Evolutionary conservation across 2,888 invertebrate genomes (phyloP).

Genomic region (Phytoseiulus persimilis): DNA sequence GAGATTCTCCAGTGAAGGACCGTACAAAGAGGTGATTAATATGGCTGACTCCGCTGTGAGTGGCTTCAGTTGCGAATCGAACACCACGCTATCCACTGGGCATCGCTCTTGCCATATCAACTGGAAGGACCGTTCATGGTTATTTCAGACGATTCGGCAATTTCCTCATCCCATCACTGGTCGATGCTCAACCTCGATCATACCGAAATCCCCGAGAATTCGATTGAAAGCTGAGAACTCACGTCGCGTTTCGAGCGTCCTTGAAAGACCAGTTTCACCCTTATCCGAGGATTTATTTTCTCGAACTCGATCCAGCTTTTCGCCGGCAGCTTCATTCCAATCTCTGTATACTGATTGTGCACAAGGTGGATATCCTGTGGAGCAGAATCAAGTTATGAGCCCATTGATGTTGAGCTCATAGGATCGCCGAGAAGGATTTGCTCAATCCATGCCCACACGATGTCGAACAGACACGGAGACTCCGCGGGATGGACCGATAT

Average conservation of each 20-base stretch:
- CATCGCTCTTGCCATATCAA: slow-evolving; percentile 63
- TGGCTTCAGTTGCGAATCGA: slow-evolving; percentile 59
- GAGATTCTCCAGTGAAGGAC: slow-evolving; percentile 59
- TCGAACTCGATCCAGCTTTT: slow-evolving; percentile 56
- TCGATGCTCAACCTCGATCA: too few relatives aligned
- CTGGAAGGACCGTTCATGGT: slow-evolving; percentile 40
- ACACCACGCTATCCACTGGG: slow-evolving; percentile 61
- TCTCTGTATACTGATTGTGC: slow-evolving; percentile 58
- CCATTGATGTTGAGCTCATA: slow-evolving; percentile 42
- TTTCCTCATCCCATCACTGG: not conserved
- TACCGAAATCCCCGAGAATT: not conserved
- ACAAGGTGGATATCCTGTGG: slow-evolving; percentile 63
- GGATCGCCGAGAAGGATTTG: slow-evolving; percentile 45
- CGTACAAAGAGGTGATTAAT: slow-evolving; percentile 59
- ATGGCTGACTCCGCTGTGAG: slow-evolving; percentile 55
- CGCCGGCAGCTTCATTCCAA: slow-evolving; percentile 47
- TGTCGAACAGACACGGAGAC: too few relatives aligned
- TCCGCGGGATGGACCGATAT: too few relatives aligned
- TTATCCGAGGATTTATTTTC: slow-evolving; percentile 57
- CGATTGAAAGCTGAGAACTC: too few relatives aligned
- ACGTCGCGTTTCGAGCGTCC: slow-evolving; percentile 55
- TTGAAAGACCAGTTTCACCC: slow-evolving; percentile 63
- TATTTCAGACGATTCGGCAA: slow-evolving; percentile 41
- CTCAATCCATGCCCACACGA: too few relatives aligned
- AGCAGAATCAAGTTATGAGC: slow-evolving; percentile 49